These are phyloP conservation scores for Thamnophis sirtalis DNA, from an alignment of 2,113 vertebrate species.

Conservation along the genomic window DNA sequence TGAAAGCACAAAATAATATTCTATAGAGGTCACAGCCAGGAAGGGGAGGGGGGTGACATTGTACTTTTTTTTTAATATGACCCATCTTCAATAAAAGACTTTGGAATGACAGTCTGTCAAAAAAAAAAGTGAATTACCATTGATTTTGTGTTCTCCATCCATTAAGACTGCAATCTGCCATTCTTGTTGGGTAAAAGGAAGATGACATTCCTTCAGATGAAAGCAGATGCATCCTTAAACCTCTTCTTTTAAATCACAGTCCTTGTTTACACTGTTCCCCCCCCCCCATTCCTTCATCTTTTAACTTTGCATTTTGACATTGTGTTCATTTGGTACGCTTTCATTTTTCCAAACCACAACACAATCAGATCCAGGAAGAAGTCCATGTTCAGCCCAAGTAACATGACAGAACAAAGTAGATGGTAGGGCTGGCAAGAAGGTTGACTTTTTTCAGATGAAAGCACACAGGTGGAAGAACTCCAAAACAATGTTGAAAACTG, in stretches of 20 bases:
- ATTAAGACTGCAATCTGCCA: neutral
- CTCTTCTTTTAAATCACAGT: neutral
- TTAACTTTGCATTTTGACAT: conserved; percentile 1
- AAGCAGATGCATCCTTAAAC: neutral
- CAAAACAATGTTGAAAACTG: neutral
- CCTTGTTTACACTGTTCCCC: neutral
- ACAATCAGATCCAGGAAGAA: neutral
- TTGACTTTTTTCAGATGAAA: conserved; percentile 5
- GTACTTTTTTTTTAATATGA: neutral
- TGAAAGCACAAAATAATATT: neutral
- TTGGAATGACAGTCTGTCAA: neutral
- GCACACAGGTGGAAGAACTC: neutral
- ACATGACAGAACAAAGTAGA: conserved; percentile 22
- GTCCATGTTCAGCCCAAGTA: neutral
- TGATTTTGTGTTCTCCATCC: neutral
- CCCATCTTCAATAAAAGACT: neutral
- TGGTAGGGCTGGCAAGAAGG: neutral
- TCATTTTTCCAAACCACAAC: neutral
- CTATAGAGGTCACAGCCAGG: neutral
- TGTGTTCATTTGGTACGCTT: neutral
- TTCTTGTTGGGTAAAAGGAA: neutral
- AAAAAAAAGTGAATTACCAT: neutral
- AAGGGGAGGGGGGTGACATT: neutral
- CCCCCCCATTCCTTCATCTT: neutral
- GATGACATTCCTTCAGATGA: neutral